Evolutionary conservation across 1,140 invertebrate species (phyloP).

Genomic region (Galleria mellonella): DNA sequence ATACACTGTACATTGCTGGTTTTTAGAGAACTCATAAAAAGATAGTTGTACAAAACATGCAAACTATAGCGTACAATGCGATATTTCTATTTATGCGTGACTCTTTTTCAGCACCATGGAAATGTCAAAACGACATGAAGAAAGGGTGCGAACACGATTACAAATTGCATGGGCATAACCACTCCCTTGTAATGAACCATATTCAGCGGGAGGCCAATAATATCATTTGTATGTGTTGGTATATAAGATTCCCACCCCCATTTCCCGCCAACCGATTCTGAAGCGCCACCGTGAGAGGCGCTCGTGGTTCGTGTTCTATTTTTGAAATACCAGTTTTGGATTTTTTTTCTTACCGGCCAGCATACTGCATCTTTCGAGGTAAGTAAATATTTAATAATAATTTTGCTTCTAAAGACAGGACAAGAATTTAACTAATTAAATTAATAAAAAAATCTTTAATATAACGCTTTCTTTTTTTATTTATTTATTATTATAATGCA

Average conservation of each 20-base stretch:
- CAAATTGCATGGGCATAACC: slow-evolving; percentile 54
- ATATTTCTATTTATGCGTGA: neutral
- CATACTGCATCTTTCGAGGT: slow-evolving; percentile 28
- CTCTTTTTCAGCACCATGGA: neutral
- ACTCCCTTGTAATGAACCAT: slow-evolving; percentile 62
- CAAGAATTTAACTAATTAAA: neutral
- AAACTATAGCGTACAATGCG: slow-evolving; percentile 9
- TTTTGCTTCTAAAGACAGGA: neutral
- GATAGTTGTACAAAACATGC: slow-evolving; percentile 1
- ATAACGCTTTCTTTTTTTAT: too few relatives aligned
- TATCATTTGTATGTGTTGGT: slow-evolving; percentile 45
- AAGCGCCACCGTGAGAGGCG: slow-evolving; percentile 24
- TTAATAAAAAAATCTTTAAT: too few relatives aligned
- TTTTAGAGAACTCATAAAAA: neutral
- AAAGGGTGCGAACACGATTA: slow-evolving; percentile 47
- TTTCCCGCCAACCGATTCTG: slow-evolving; percentile 9
- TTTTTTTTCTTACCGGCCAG: slow-evolving; percentile 9
- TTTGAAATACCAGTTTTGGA: slow-evolving; percentile 12
- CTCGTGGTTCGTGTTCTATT: slow-evolving; percentile 25
- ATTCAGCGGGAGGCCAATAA: slow-evolving; percentile 65
- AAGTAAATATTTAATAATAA: slow-evolving; percentile 21
- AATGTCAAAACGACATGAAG: slow-evolving; percentile 25
- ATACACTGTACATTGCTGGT: slow-evolving; percentile 3
- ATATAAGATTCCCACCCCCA: slow-evolving; percentile 36
- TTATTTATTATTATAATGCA: too few relatives aligned